Base-by-base conservation (phyloP, 2,888 invertebrate species). In the Malthinus flaveolus region DNA sequence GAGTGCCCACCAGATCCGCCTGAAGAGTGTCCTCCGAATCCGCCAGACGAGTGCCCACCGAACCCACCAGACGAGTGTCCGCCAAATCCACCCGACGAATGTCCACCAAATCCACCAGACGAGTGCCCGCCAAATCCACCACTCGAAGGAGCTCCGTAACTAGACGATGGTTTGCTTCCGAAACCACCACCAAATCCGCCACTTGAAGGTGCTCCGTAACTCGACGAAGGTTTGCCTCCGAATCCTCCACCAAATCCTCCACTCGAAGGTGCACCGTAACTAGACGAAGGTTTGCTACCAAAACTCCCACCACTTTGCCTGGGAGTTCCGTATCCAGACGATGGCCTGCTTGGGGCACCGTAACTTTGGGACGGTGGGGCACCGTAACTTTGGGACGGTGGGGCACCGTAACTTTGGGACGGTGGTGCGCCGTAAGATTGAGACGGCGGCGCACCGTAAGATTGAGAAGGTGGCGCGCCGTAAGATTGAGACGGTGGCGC, bases 341-440 rank as follows among this genome's bases (percentile, higher is more conserved):
- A 49, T 10, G 63, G 58, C 11, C 45, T 45, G 32, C 45, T 45
- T 10, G 15, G 36, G 1, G 23, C 36, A 32, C 52, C 59, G 35
- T 53, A 59, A 42, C 65, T 66, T 6, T 63, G 61, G 7, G 71
- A 35, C 10, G 47, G 35, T 44, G 73, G 73, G 9, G 73, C 73
- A 13, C 75, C 75, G 52, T 74, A 75, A 36, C 65, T 68, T n/a
- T 65, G 62, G 1, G 81, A 80, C 10, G 74, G 80, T 13, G 64
- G 66, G 54, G 67, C 68, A 56, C 69, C 76, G 59, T 66, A 75
- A 34, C 65, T 0, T 75, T 73, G 53, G 7, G 44, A 44, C 4
- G 44, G 44, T 3, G 44, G 7, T 44, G 15, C 44, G 5, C 23
- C 23, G 9, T 44, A 31, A n/a, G 66, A 62, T 42, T 44, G 31